Evolutionary conservation across 2,113 vertebrate species (phyloP).

Genomic region (Cephalopterus ornatus): DNA sequence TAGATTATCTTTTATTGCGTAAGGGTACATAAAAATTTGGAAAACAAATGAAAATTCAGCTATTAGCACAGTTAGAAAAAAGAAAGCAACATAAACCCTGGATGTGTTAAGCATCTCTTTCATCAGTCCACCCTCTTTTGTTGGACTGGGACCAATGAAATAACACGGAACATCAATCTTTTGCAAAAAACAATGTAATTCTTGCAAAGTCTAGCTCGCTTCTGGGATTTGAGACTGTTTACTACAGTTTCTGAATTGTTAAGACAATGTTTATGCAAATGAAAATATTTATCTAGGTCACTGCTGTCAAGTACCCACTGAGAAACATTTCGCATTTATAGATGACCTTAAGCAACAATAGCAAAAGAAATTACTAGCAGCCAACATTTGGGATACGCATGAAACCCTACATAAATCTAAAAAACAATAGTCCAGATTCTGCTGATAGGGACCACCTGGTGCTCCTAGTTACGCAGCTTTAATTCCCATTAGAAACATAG

Average conservation of each 20-base stretch:
- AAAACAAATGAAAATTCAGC: constrained; percentile 35
- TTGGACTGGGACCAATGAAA: constrained; percentile 17
- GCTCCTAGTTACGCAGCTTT: not conserved
- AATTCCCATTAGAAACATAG: not conserved
- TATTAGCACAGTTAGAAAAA: not conserved
- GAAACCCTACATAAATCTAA: constrained; percentile 19
- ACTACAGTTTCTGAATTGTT: constrained; percentile 61
- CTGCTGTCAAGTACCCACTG: constrained; percentile 34
- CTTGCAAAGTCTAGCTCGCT: constrained; percentile 41
- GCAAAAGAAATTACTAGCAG: constrained; percentile 36
- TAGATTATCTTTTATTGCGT: constrained; percentile 44
- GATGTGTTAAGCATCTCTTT: constrained; percentile 12
- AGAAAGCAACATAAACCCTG: constrained; percentile 8
- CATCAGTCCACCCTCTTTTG: constrained; percentile 11
- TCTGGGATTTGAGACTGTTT: constrained; percentile 59
- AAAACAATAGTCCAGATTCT: not conserved
- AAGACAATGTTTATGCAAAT: constrained; percentile 53
- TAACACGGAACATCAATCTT: constrained; percentile 18
- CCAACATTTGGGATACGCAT: not conserved
- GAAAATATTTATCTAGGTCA: constrained; percentile 65
- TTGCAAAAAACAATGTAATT: constrained; percentile 10
- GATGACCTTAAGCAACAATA: constrained; percentile 44
- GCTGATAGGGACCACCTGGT: not conserved
- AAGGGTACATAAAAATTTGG: constrained; percentile 12
- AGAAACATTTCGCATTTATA: constrained; percentile 44